Evolutionary conservation across 2,888 invertebrate genomes (phyloP), one percentile per base, ranked within the genome.

Genomic region (Drosophila ustulata): DNA sequence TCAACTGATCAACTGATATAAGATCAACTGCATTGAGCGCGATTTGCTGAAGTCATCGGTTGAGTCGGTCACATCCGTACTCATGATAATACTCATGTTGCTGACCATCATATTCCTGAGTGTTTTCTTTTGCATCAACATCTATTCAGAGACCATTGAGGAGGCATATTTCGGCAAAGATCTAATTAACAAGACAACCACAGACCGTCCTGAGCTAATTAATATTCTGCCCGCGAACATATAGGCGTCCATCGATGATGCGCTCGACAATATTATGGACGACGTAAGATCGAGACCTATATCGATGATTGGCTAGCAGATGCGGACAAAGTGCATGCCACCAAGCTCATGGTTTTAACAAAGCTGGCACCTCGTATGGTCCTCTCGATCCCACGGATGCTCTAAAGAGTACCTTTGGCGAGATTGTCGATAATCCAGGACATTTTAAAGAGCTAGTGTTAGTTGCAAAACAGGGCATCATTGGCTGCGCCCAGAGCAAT

Each of bases 61-160:
- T 41, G 98, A 98, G 92, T 95, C 97, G 0, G 96, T 97, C 2
- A 96, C 98, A 5, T 96, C 97, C 51, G 95, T 96, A 76, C 94
- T 97, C 58, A 97, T 98, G 82, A 98, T 98, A 75, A 93, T 97
- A 55, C 95, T 96, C n/a, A 94, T 98, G 57, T 94, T 98, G 58
- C 91, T 98, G 30, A 96, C 97, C 80, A 94, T 96, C 18, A 94
- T 95, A 53, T 95, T 97, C 80, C 95, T 96, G 49, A 95, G 96
- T 32, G 94, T 98, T 71, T 97, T 98, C 91, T 92, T 92, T 57
- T 92, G 91, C 66, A 91, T 93, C 3, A 93, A 98, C 96, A 96
- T 98, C 86, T 98, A 99, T 92, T 96, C 97, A 0, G 99, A 99
- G 93, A 97, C 97, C 1, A 96, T 98, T 92, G 97, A 98, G 89